Evolutionary conservation across 2,888 invertebrate species (phyloP).

Genomic region (Habrosyne pyritoides): DNA sequence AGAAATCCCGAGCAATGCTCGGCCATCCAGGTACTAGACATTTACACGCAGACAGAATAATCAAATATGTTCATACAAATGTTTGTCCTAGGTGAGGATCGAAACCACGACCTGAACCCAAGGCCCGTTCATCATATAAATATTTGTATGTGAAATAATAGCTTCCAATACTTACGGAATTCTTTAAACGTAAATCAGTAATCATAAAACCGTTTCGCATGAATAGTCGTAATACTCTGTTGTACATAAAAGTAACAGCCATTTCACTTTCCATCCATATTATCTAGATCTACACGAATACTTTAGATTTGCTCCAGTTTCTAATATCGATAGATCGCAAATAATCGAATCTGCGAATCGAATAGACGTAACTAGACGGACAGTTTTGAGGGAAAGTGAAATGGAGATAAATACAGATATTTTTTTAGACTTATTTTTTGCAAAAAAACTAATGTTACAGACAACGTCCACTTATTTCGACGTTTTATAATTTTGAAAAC

Average conservation of each 20-base stretch:
- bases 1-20: no score
- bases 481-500: no score
- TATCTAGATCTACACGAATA: constrained; percentile 19
- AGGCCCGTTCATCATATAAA: no score
- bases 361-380: constrained; percentile 9
- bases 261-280: constrained; percentile 31
- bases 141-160: background rate
- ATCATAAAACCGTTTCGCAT: background rate
- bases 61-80: no score
- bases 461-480: no score
- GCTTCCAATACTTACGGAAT: background rate
- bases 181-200: background rate
- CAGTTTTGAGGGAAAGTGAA: background rate
- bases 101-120: no score
- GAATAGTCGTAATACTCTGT: background rate
- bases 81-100: no score
- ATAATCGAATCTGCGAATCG: constrained; percentile 8
- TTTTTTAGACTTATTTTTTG: background rate
- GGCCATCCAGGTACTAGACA: no score
- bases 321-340: constrained; percentile 20
- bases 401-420: background rate
- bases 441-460: no score
- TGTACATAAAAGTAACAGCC: constrained; percentile 4
- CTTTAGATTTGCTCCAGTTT: constrained; percentile 27
- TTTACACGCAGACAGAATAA: no score